A percentile compares a stretch with the other conserved stretches of the same genome.
Conservation (phyloP, 2,797 vertebrate genomes). For the Linurgus olivaceus region DNA sequence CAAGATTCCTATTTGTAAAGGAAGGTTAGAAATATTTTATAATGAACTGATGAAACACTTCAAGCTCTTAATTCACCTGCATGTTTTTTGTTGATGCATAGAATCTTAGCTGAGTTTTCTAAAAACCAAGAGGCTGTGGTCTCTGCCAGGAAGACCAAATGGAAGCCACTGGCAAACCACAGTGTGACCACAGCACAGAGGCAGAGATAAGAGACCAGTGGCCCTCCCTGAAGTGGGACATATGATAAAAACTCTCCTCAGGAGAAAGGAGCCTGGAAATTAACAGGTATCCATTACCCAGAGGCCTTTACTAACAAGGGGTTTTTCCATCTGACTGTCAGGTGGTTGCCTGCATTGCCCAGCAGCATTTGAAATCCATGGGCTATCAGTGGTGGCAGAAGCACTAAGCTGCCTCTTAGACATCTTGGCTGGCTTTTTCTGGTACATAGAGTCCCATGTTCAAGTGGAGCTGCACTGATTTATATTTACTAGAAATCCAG, state of each 20-base stretch:
- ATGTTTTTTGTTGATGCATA: not conserved
- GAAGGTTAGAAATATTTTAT: not conserved
- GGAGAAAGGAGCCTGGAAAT: not conserved
- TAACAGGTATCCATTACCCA: not conserved
- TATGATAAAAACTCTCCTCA: not conserved
- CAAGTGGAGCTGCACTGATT: not conserved
- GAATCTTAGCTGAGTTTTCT: not conserved
- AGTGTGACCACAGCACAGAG: not conserved
- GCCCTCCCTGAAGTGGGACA: not conserved
- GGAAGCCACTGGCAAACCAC: not conserved
- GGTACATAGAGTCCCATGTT: not conserved
- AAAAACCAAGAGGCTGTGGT: not conserved
- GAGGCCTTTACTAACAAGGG: not conserved
- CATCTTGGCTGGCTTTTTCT: not conserved
- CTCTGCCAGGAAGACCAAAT: not conserved
- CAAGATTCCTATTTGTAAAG: not conserved
- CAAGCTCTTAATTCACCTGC: not conserved
- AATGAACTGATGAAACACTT: not conserved
- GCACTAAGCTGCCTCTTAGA: not conserved
- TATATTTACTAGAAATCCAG: slow-evolving; percentile 21
- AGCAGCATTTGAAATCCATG: not conserved
- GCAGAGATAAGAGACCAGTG: not conserved
- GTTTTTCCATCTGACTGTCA: not conserved
- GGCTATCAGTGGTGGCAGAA: not conserved
- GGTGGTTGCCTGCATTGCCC: not conserved